These are phyloP conservation scores for Sebastes melanostomus DNA, from an alignment of 2,797 vertebrate genomes.

Conservation along the genomic window DNA sequence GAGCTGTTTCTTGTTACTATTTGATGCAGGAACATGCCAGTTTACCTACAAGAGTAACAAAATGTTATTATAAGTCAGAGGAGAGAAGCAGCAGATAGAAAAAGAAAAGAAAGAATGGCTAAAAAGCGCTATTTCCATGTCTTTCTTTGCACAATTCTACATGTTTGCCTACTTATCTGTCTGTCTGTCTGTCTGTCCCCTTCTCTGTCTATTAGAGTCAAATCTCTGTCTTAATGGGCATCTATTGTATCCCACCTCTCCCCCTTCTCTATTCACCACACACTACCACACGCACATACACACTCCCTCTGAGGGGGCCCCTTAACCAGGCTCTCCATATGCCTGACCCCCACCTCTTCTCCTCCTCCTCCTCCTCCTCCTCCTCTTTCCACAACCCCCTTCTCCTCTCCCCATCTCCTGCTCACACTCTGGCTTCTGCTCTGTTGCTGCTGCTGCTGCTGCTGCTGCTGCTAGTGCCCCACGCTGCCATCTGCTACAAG, in stretches of 20 bases:
- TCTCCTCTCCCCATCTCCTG: slow-evolving; percentile 78
- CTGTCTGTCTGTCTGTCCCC: slow-evolving; percentile 57
- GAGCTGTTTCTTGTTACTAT: background rate
- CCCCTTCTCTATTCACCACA: slow-evolving; percentile 72
- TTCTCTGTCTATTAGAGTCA: slow-evolving; percentile 81
- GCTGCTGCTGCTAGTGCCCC: slow-evolving; percentile 75
- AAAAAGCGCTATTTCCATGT: slow-evolving; percentile 35
- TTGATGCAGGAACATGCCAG: background rate
- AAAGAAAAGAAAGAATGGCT: slow-evolving; percentile 8
- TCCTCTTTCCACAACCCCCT: slow-evolving; percentile 92
- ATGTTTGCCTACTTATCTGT: slow-evolving; percentile 63
- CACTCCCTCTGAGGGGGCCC: slow-evolving; percentile 87
- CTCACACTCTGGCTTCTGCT: slow-evolving; percentile 94
- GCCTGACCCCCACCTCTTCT: slow-evolving; percentile 84
- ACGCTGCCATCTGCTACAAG: slow-evolving; percentile 96
- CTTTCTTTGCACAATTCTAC: slow-evolving; percentile 52
- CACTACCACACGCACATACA: slow-evolving; percentile 74
- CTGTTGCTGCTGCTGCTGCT: slow-evolving; percentile 68
- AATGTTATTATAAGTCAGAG: background rate
- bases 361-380: slow-evolving; percentile 80
- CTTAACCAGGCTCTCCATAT: slow-evolving; percentile 99
- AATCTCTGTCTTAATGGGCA: slow-evolving; percentile 85
- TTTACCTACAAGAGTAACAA: background rate
- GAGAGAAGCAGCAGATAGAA: background rate
- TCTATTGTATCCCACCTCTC: slow-evolving; percentile 82